phyloP scores from a whole-genome alignment of 2,888 invertebrate genomes.

The Trachelus troglodyta region DNA sequence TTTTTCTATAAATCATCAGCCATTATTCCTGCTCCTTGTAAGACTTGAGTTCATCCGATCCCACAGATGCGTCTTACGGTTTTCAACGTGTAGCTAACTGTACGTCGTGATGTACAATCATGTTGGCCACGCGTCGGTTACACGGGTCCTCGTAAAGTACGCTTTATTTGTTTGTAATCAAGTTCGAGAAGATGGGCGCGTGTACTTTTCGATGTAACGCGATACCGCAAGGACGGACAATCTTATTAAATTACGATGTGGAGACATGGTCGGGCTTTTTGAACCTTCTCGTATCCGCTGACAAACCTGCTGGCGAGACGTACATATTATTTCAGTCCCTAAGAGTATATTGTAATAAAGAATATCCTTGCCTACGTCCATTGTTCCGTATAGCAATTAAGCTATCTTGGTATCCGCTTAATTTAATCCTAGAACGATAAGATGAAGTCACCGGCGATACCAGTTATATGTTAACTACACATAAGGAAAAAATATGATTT shows the following conservation, averaged over 20 bases:
- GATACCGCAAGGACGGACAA: constrained; percentile 32
- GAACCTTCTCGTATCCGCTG: neutral
- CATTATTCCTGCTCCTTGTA: neutral
- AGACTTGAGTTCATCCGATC: neutral
- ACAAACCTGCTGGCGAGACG: neutral
- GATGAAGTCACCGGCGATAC: no score
- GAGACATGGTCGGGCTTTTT: constrained; percentile 13
- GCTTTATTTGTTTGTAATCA: constrained; percentile 23
- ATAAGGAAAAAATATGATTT: no score
- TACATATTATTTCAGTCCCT: neutral
- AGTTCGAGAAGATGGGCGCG: constrained; percentile 10
- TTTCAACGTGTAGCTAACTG: neutral
- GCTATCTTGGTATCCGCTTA: neutral
- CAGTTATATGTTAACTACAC: no score
- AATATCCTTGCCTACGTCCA: neutral
- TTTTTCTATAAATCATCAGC: neutral
- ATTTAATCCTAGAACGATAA: neutral
- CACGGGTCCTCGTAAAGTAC: constrained; percentile 17
- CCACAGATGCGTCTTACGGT: neutral
- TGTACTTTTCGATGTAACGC: constrained; percentile 31
- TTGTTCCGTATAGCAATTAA: neutral
- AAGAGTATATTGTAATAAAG: neutral
- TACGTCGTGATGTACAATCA: neutral
- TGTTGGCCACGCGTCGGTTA: neutral
- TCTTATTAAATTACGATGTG: constrained; percentile 35